phyloP scores from a whole-genome alignment of 2,113 vertebrate species.

The Nannobrachium achirus region DNA sequence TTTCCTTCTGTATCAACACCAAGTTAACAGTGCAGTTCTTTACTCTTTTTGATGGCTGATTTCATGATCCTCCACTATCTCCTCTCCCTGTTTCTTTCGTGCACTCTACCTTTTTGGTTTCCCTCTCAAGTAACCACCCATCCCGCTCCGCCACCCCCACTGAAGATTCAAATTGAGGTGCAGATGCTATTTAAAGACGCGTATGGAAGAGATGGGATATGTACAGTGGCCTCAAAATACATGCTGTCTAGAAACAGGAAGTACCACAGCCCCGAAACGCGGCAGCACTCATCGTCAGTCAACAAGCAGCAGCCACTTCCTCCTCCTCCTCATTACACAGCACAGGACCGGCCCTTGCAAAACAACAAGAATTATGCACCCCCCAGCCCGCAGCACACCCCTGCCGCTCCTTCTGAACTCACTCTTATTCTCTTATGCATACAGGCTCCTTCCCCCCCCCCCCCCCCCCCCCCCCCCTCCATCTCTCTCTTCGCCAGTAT shows the following conservation, averaged over 20 bases:
- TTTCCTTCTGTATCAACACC: slow-evolving; percentile 30
- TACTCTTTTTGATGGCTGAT: slow-evolving; percentile 27
- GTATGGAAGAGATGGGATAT: slow-evolving; percentile 56
- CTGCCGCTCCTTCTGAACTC: slow-evolving; percentile 64
- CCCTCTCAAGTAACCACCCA: slow-evolving; percentile 18
- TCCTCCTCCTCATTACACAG: slow-evolving; percentile 53
- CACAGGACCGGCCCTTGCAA: slow-evolving; percentile 64
- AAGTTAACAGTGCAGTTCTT: slow-evolving; percentile 12
- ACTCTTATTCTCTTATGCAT: slow-evolving; percentile 55
- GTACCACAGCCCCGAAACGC: slow-evolving; percentile 61
- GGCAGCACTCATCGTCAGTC: slow-evolving; percentile 56
- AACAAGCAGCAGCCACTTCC: slow-evolving; percentile 60
- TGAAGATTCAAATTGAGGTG: slow-evolving; percentile 48
- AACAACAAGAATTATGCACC: slow-evolving; percentile 75
- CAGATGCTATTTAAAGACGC: slow-evolving; percentile 73
- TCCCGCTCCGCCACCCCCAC: background rate
- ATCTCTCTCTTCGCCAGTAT: slow-evolving; percentile 66
- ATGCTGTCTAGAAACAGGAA: slow-evolving; percentile 77
- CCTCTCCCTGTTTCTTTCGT: background rate
- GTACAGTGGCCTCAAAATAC: slow-evolving; percentile 69
- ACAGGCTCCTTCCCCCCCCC: slow-evolving; percentile 12
- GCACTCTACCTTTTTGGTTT: slow-evolving; percentile 22
- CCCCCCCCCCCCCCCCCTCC: slow-evolving; percentile 13
- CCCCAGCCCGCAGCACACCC: background rate
- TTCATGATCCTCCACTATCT: slow-evolving; percentile 5